phyloP scores from a whole-genome alignment of 2,797 vertebrate genomes.

The Morelia viridis region DNA sequence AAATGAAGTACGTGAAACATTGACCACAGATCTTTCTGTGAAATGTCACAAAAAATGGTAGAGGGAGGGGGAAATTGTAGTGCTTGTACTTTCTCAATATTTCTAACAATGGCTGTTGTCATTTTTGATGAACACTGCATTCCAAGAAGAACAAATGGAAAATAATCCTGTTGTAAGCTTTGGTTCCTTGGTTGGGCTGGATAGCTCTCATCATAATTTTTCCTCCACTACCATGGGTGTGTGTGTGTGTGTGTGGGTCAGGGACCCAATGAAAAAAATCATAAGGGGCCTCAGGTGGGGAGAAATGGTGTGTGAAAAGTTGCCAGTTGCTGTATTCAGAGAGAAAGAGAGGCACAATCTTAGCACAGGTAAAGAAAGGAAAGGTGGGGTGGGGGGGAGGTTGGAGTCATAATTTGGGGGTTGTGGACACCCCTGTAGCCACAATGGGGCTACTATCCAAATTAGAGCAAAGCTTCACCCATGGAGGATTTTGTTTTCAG shows the following conservation, averaged over 20 bases:
- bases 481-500: background rate
- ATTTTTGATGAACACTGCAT: background rate
- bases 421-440: background rate
- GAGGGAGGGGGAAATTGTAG: background rate
- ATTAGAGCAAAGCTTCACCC: background rate
- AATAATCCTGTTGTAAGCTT: background rate
- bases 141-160: background rate
- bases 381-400: background rate
- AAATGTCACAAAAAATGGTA: background rate
- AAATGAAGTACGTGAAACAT: background rate
- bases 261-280: background rate
- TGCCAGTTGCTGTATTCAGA: background rate
- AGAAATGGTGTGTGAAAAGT: background rate
- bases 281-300: background rate
- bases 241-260: background rate
- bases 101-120: background rate
- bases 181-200: background rate
- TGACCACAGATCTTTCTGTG: background rate
- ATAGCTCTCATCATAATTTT: background rate
- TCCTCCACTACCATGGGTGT: background rate
- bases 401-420: background rate
- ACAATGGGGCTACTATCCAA: background rate
- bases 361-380: background rate
- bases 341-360: background rate
- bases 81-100: background rate